Evolutionary conservation across 2,113 vertebrate genomes (phyloP).

Genomic region (Platichthys stellatus): DNA sequence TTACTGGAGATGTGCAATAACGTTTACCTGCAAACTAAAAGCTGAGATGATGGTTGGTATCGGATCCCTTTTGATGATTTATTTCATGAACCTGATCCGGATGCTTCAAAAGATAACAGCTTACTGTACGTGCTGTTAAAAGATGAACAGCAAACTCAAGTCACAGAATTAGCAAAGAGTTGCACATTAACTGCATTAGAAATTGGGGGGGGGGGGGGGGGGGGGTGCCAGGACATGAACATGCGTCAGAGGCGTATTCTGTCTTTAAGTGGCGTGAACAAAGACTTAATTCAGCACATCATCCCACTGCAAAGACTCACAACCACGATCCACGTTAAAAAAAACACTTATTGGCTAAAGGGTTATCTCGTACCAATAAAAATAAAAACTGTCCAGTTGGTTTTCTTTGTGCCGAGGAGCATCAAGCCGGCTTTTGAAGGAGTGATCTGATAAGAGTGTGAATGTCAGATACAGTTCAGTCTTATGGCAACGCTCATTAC

Average conservation of each 20-base stretch:
- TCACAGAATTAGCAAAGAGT: too few species aligned
- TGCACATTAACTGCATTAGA: neutral
- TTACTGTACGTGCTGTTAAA: too few species aligned
- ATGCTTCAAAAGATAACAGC: too few species aligned
- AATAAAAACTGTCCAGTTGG: too few species aligned
- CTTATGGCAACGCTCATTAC: neutral
- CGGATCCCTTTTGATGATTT: too few species aligned
- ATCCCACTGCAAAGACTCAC: neutral
- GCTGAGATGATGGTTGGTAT: too few species aligned
- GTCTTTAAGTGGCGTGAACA: conserved; percentile 10
- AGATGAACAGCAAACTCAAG: too few species aligned
- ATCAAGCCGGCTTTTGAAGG: conserved; percentile 2
- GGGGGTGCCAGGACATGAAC: conserved; percentile 5
- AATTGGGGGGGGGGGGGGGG: neutral
- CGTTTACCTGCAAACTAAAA: too few species aligned
- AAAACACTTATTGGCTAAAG: neutral
- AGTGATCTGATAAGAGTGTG: conserved; percentile 11
- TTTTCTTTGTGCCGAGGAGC: neutral
- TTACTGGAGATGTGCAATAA: too few species aligned
- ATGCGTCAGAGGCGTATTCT: neutral
- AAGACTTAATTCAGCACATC: conserved; percentile 24
- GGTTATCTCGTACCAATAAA: neutral
- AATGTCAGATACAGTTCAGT: neutral
- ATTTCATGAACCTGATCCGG: too few species aligned
- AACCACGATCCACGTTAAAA: neutral